phyloP scores from a whole-genome alignment of 2,888 invertebrate genomes.

The Ormia ochracea region DNA sequence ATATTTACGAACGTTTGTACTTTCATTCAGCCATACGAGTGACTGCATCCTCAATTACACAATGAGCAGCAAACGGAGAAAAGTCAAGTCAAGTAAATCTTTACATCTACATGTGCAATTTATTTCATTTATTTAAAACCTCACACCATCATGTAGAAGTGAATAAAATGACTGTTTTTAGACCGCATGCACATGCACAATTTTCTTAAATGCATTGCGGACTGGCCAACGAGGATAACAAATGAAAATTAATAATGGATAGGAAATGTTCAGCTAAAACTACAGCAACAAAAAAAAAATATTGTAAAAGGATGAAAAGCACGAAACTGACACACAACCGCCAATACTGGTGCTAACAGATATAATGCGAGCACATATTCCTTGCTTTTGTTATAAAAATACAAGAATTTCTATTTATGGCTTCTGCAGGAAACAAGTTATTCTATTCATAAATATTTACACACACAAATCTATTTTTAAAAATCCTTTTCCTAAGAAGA shows the following conservation, averaged over 20 bases:
- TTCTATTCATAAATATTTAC: constrained; percentile 19
- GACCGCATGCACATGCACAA: background rate
- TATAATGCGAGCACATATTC: no score
- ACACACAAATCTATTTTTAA: background rate
- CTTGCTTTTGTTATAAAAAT: background rate
- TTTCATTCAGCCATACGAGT: background rate
- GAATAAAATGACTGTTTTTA: constrained; percentile 1
- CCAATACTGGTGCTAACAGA: constrained; percentile 3
- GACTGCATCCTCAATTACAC: background rate
- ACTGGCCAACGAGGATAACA: background rate
- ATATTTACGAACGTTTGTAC: constrained; percentile 11
- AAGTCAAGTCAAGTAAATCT: constrained; percentile 25
- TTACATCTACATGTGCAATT: constrained; percentile 20
- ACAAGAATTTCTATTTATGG: background rate
- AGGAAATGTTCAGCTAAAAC: constrained; percentile 29
- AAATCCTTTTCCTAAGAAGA: background rate
- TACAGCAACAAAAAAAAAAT: constrained; percentile 1
- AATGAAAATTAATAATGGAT: constrained; percentile 25
- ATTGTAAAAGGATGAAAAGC: background rate
- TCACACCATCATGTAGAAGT: background rate
- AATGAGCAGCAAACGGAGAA: background rate
- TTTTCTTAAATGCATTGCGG: background rate
- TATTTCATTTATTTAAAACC: constrained; percentile 2
- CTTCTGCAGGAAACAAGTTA: background rate
- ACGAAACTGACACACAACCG: background rate